These are phyloP conservation scores for Zosterops hypoxanthus DNA, from an alignment of 2,113 vertebrate genomes.

Conservation along the genomic window DNA sequence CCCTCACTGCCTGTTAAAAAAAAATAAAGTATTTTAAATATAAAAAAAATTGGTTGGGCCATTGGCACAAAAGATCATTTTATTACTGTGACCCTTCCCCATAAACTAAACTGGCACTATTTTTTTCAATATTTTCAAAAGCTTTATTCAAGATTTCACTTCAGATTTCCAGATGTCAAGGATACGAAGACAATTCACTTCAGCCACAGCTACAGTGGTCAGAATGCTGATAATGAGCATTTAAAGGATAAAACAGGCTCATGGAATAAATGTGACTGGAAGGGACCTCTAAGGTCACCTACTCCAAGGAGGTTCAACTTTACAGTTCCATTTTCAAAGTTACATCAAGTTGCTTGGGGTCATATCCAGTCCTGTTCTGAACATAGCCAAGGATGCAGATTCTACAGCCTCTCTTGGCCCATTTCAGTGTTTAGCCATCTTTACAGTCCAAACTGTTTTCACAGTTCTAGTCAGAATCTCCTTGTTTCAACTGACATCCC, in stretches of 20 bases:
- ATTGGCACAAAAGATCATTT: not conserved
- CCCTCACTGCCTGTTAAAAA: not conserved
- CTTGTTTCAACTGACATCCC: not conserved
- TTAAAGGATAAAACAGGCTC: not conserved
- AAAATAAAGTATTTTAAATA: not conserved
- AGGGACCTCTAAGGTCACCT: not conserved
- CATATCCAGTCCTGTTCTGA: not conserved
- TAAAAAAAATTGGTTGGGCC: not conserved
- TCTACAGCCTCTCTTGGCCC: not conserved
- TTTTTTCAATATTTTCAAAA: not conserved
- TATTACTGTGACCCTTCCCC: not conserved
- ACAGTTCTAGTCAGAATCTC: not conserved
- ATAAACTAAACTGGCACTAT: not conserved
- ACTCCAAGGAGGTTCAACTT: not conserved
- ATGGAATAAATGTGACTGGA: not conserved
- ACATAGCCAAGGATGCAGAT: not conserved
- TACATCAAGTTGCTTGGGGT: not conserved
- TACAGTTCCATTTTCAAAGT: not conserved
- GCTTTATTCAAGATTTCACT: not conserved
- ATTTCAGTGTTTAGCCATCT: not conserved
- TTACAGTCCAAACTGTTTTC: not conserved
- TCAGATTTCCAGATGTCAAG: not conserved
- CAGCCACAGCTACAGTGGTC: not conserved
- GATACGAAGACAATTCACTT: not conserved
- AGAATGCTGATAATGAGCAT: not conserved